Percentiles rank a stretch among this genome's conserved stretches.
phyloP scores from a whole-genome alignment of 2,888 invertebrate species.

The Drosophila peninsularis region DNA sequence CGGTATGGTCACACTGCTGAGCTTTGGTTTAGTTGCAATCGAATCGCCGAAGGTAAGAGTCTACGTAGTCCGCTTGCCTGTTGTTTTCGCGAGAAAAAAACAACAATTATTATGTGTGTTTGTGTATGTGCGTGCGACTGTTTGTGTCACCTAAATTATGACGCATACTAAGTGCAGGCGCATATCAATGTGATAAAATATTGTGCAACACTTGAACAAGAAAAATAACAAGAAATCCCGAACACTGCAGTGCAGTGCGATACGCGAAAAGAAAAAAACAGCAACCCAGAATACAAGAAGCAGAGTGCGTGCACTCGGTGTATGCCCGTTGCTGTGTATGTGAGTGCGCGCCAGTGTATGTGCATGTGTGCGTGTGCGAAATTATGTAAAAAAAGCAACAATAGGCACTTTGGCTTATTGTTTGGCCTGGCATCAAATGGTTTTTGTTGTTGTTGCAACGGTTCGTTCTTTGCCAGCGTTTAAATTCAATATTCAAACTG shows the following conservation, averaged over 20 bases:
- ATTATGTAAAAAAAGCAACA: constrained; percentile 75
- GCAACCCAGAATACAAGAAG: constrained; percentile 43
- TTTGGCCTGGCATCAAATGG: constrained; percentile 36
- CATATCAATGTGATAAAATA: constrained; percentile 45
- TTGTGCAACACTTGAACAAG: constrained; percentile 53
- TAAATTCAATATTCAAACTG: constrained; percentile 48
- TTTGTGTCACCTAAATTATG: constrained; percentile 64
- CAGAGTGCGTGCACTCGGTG: constrained; percentile 64
- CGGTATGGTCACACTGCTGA: constrained; percentile 30
- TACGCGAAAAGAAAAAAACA: constrained; percentile 23
- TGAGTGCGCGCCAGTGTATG: constrained; percentile 16
- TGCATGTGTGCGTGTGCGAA: constrained; percentile 56
- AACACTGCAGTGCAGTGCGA: constrained; percentile 34
- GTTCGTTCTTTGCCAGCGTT: constrained; percentile 21
- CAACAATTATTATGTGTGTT: constrained; percentile 40
- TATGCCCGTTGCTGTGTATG: constrained; percentile 34
- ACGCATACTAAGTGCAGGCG: constrained; percentile 66
- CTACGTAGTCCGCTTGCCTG: constrained; percentile 5
- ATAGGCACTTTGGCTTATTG: constrained; percentile 55
- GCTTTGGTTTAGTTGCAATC: constrained; percentile 48
- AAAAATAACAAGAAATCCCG: constrained; percentile 19
- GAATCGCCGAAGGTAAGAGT: constrained; percentile 58
- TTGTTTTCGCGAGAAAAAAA: constrained; percentile 41
- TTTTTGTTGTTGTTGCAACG: constrained; percentile 13
- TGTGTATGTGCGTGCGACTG: constrained; percentile 33